Base-by-base conservation (phyloP, 2,888 invertebrate species). In the Eupithecia dodoneata region DNA sequence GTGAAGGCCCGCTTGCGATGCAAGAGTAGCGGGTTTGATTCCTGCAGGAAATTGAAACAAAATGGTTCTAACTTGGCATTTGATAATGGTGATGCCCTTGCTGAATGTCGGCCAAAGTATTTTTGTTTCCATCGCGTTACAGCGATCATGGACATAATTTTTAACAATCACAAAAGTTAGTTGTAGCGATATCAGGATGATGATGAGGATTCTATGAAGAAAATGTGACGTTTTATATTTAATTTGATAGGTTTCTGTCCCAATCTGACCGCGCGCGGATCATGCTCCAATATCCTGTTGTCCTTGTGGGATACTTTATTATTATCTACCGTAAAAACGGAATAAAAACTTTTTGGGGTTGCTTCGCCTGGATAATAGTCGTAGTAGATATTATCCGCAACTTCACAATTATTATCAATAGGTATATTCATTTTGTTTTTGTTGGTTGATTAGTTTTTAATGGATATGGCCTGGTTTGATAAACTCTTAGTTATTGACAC, bases 1-100 rank as follows among this genome's bases (percentile, higher is more conserved):
- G 83, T 79, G 82, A 79, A 76, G 10, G 74, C n/a, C 6, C 44
- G 15, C 15, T 66, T 10, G 59, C 59, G 18, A 59, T 3, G 18
- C n/a, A 30, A 0, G 9, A 63, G 30, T 30, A 63, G 63, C 10
- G 63, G 30, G 63, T 63, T 63, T 4, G 63, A 63, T 30, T 63
- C 63, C 44, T 6, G 30, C 30, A 30, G 30, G 30, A 30, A 30
- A 30, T 30, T 30, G 30, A 30, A 30, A 30, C 30, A 30, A 30
- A 30, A 30, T 30, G 30, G 30, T 30, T 30, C 30, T 30, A 30
- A 30, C 1, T 30, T 30, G 30, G 30, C 30, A 30, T 30, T 30
- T 30, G 30, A 30, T 30, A 30, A 30, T 30, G 30, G 30, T 30
- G 30, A 30, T 30, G 30, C 30, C 30, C 30, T 30, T 30, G 30